phyloP scores from a whole-genome alignment of 2,113 vertebrate genomes.

The Galeopterus variegatus region DNA sequence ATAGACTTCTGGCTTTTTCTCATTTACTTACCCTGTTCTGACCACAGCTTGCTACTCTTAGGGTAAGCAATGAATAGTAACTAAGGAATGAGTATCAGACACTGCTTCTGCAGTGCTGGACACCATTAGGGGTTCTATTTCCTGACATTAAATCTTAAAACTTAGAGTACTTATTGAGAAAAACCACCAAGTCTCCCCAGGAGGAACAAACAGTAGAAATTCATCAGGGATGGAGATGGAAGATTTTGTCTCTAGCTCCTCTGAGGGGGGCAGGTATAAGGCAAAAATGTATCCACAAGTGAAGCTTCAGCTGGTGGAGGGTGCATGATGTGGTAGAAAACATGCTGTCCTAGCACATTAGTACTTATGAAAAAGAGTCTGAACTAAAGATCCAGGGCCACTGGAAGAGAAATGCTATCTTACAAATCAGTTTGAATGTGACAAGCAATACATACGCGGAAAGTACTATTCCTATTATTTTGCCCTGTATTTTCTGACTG shows the following conservation, averaged over 20 bases:
- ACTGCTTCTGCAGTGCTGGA: not conserved
- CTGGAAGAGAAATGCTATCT: not conserved
- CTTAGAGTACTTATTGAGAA: conserved; percentile 79
- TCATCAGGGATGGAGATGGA: conserved; percentile 75
- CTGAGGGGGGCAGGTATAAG: not conserved
- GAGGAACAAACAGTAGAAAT: conserved; percentile 78
- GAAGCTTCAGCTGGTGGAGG: conserved; percentile 60
- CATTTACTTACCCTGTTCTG: not conserved
- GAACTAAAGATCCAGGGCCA: not conserved
- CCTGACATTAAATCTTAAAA: conserved; percentile 81
- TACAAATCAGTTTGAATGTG: not conserved
- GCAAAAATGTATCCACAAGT: not conserved
- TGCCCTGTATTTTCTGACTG: accelerated
- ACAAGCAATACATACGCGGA: accelerated
- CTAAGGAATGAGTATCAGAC: not conserved
- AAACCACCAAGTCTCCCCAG: conserved; percentile 78
- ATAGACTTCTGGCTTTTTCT: not conserved
- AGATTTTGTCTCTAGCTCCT: conserved; percentile 77
- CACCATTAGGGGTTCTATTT: conserved; percentile 65
- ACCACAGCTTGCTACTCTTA: not conserved
- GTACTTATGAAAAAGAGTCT: not conserved
- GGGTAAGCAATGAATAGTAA: not conserved
- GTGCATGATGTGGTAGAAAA: conserved; percentile 30
- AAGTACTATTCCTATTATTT: accelerated
- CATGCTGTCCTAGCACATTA: not conserved